Percentiles rank a stretch among this genome's conserved stretches.
Conservation (phyloP, 2,888 invertebrate genomes). For the Aporophyla nigra region DNA sequence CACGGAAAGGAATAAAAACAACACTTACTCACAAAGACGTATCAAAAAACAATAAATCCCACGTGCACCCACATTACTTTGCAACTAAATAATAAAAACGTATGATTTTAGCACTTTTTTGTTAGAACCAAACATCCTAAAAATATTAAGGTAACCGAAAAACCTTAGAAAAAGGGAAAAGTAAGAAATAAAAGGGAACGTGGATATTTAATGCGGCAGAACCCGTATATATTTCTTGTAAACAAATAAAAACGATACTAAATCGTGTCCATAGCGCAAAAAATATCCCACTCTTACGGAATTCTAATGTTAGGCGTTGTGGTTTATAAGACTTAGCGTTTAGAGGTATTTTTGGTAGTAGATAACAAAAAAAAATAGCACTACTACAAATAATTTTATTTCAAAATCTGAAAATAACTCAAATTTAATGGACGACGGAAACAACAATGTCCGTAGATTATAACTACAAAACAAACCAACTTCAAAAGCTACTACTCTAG, state of each 20-base stretch:
- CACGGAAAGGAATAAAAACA: background rate
- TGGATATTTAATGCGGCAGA: slow-evolving; percentile 67
- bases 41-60: slow-evolving; percentile 12
- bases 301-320: slow-evolving; percentile 63
- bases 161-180: slow-evolving; percentile 37
- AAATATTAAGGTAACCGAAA: slow-evolving; percentile 61
- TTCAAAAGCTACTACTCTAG: background rate
- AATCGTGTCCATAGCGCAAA: slow-evolving; percentile 74
- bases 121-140: slow-evolving; percentile 33
- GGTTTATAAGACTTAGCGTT: slow-evolving; percentile 50
- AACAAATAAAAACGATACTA: slow-evolving; percentile 78
- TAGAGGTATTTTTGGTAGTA: too few relatives aligned
- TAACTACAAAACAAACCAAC: background rate
- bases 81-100: slow-evolving; percentile 46
- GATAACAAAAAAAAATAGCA: too few relatives aligned
- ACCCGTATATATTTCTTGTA: slow-evolving; percentile 74
- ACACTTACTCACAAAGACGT: background rate
- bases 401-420: background rate
- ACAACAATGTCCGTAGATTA: background rate
- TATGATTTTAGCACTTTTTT: slow-evolving; percentile 33
- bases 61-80: slow-evolving; percentile 15
- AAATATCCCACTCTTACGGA: slow-evolving; percentile 70
- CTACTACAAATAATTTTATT: background rate
- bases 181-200: slow-evolving; percentile 60
- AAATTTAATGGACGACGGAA: too few relatives aligned